phyloP scores from a whole-genome alignment of 2,113 vertebrate species.

The Syngnathoides biaculeatus region DNA sequence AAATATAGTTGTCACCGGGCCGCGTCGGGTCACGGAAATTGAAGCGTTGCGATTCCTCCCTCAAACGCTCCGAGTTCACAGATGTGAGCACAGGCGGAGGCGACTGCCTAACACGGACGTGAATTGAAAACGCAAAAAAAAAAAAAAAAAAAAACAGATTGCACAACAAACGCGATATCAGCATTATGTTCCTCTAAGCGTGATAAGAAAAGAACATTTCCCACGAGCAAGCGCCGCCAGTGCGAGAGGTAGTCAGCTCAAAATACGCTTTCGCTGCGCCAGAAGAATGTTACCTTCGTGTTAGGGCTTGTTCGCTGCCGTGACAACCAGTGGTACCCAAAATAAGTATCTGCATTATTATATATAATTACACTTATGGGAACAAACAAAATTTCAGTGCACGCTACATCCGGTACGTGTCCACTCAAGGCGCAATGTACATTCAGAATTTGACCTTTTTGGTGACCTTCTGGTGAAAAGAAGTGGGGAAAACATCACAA shows the following conservation, averaged over 20 bases:
- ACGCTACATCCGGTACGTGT: too few relatives aligned
- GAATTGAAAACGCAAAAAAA: not conserved
- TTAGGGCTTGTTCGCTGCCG: not conserved
- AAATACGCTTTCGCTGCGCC: not conserved
- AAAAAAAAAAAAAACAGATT: slow-evolving; percentile 12
- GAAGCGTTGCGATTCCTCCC: not conserved
- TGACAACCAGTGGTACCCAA: not conserved
- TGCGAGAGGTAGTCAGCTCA: not conserved
- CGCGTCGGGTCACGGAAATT: not conserved
- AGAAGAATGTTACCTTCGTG: not conserved
- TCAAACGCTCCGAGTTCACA: not conserved
- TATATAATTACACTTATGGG: too few relatives aligned
- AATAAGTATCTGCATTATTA: too few relatives aligned
- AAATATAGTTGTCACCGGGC: not conserved
- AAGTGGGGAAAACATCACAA: too few relatives aligned
- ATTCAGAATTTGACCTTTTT: too few relatives aligned
- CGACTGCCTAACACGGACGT: not conserved
- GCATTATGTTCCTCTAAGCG: not conserved
- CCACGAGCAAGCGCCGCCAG: not conserved
- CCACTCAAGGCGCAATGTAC: too few relatives aligned
- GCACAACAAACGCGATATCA: slow-evolving; percentile 1
- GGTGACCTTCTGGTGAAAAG: too few relatives aligned
- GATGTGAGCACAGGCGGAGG: not conserved
- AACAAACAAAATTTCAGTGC: too few relatives aligned
- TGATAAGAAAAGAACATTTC: slow-evolving; percentile 12